phyloP scores from a whole-genome alignment of 1,140 invertebrate genomes.

The Oppia nitens region DNA sequence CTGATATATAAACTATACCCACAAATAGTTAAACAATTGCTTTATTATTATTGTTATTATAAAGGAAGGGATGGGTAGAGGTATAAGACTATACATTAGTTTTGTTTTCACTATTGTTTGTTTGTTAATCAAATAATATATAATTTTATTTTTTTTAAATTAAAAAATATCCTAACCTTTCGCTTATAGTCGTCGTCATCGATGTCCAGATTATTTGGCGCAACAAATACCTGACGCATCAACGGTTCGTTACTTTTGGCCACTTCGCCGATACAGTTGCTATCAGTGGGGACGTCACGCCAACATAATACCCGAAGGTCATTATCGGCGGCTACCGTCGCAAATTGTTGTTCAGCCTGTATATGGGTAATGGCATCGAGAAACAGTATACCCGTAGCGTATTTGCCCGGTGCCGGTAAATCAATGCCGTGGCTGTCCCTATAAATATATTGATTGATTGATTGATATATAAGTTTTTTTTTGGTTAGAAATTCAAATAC shows the following conservation, averaged over 20 bases:
- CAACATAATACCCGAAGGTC: constrained; percentile 67
- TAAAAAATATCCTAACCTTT: constrained; percentile 30
- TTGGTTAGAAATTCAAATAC: too few species aligned
- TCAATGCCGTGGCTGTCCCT: constrained; percentile 57
- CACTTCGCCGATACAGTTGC: constrained; percentile 64
- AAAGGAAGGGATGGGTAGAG: too few species aligned
- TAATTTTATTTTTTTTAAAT: too few species aligned
- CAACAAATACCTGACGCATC: constrained; percentile 83
- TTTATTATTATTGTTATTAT: too few species aligned
- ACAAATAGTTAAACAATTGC: too few species aligned
- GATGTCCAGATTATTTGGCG: constrained; percentile 20
- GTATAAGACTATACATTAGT: too few species aligned
- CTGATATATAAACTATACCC: too few species aligned
- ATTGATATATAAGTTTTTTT: too few species aligned
- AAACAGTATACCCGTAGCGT: constrained; percentile 92
- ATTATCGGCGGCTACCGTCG: constrained; percentile 56
- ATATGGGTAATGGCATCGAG: constrained; percentile 63
- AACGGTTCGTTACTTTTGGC: constrained; percentile 82
- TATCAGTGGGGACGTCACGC: constrained; percentile 77
- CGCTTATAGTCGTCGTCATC: constrained; percentile 42
- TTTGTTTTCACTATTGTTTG: too few species aligned
- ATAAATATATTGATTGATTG: constrained; percentile 19
- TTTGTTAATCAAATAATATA: background rate
- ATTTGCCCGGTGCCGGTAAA: constrained; percentile 66
- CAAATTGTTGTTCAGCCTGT: constrained; percentile 62